Conservation (phyloP, 2,797 vertebrate species). For the Enoplosus armatus region DNA sequence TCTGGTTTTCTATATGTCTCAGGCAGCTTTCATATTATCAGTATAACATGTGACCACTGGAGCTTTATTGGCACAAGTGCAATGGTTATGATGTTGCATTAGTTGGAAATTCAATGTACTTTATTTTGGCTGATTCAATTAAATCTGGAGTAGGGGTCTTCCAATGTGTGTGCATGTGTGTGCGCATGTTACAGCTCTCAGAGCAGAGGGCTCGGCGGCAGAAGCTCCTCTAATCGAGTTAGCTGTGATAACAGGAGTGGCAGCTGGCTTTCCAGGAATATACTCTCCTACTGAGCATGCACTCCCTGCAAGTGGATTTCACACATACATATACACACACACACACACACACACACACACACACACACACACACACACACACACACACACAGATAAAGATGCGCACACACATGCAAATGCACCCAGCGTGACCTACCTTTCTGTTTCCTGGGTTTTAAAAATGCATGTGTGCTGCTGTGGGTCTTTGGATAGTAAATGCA, state of each 20-base stretch:
- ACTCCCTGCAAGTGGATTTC: constrained; percentile 55
- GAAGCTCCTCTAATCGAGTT: constrained; percentile 75
- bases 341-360: constrained; percentile 19
- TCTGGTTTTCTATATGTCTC: not conserved
- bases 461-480: constrained; percentile 37
- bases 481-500: constrained; percentile 53
- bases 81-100: constrained; percentile 2
- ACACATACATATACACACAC: constrained; percentile 36
- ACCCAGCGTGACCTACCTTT: constrained; percentile 37
- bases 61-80: constrained; percentile 32
- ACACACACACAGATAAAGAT: constrained; percentile 6
- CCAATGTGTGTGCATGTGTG: not conserved
- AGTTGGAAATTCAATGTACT: constrained; percentile 28
- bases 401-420: constrained; percentile 19
- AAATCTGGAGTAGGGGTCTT: constrained; percentile 22
- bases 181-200: constrained; percentile 13
- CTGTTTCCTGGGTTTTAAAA: constrained; percentile 55
- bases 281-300: constrained; percentile 53
- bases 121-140: constrained; percentile 50
- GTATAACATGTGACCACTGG: not conserved
- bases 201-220: constrained; percentile 45
- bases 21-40: not conserved
- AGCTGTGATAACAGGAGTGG: constrained; percentile 72
- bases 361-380: not conserved
- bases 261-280: constrained; percentile 80